Evolutionary conservation across 2,888 invertebrate genomes (phyloP), one percentile per base, ranked within the genome.

Genomic region (Miltochrista miniata): DNA sequence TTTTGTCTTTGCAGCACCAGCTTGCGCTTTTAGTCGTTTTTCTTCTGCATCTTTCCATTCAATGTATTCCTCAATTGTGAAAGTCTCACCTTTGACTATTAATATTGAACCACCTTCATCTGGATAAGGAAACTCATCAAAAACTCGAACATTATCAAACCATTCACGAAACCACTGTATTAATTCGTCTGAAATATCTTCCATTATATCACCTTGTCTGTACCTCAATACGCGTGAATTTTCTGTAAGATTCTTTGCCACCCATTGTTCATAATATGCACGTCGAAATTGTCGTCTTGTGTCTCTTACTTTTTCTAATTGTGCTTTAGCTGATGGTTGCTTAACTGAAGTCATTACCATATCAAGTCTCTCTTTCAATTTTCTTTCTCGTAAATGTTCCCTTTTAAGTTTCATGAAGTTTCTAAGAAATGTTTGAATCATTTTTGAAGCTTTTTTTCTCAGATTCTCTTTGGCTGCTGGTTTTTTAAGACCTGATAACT

Each of bases 171-270:
- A 95, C 96, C 96, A 96, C 70, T 94, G 93, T 51, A 95, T 90
- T 50, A 97, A 93, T 87, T 96, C 96, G 57, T 93, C 94, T 35
- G 94, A 93, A 76, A 96, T 95, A 64, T 95, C 95, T 72, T 96
- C 96, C 83, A 95, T 93, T 58, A 96, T 88, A 34, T 93, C 88
- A 5, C 93, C 93, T 66, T 91, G 88, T 42, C 92, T 81, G 2
- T 93, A 81, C 57, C 81, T 76, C 14, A 93, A 70, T 14, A 93
- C 83, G 13, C 91, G 85, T 18, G 85, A 70, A 64, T 92, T 92
- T 77, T 93, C 93, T 51, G 86, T 88, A 1, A 92, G 45, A 55
- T 88, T 82, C 64, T 85, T 74, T 63, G 87, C 64, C 49, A 92
- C 51, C 77, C 90, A 91, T 53, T 91, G 72, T 61, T 89, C 76